These are phyloP conservation scores for Harpagoxenus sublaevis DNA, from an alignment of 2,888 invertebrate genomes.

Conservation along the genomic window DNA sequence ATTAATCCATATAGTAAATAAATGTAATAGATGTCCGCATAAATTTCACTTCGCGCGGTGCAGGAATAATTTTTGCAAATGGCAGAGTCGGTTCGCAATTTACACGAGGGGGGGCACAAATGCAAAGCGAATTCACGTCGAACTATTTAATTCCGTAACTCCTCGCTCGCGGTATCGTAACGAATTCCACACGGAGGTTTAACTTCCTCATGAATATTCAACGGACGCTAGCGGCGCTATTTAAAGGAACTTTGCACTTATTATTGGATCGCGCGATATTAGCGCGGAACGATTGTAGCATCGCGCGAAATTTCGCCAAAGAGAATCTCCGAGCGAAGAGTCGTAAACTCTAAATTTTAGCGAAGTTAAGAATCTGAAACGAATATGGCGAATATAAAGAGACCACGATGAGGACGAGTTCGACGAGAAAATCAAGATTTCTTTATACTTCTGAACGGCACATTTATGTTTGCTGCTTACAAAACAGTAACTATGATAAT, in stretches of 20 bases:
- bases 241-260: conserved; percentile 64
- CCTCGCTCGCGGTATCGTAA: conserved; percentile 28
- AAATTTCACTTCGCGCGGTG: neutral
- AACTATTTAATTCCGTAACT: conserved; percentile 61
- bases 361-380: neutral
- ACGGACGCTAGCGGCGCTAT: conserved; percentile 49
- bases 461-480: neutral
- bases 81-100: neutral
- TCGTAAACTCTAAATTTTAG: neutral
- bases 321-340: neutral
- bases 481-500: neutral
- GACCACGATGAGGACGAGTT: neutral
- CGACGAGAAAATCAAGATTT: neutral
- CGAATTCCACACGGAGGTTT: conserved; percentile 60
- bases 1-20: neutral
- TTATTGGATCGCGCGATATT: conserved; percentile 60
- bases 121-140: conserved; percentile 26
- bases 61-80: conserved; percentile 20
- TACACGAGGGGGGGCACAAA: neutral
- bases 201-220: conserved; percentile 68
- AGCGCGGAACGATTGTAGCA: conserved; percentile 11
- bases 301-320: conserved; percentile 50
- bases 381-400: neutral
- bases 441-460: neutral
- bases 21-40: neutral